phyloP scores from a whole-genome alignment of 2,797 vertebrate genomes.

The Cyprinella venusta region DNA sequence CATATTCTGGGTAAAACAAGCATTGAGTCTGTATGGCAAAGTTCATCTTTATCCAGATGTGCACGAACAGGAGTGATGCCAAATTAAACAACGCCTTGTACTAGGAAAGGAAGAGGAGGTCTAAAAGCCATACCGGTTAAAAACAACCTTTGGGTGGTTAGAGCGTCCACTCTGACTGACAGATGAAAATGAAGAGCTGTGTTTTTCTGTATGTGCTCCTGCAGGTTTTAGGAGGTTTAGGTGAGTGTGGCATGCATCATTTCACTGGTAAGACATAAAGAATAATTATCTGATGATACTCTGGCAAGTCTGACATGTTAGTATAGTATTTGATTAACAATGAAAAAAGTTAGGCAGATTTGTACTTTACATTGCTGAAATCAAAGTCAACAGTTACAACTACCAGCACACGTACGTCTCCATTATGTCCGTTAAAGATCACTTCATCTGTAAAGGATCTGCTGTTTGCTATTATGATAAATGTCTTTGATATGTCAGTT shows the following conservation, averaged over 20 bases:
- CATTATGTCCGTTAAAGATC: background rate
- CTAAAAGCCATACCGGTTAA: conserved; percentile 30
- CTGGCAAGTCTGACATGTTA: background rate
- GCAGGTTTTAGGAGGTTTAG: conserved; percentile 64
- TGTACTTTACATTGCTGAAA: background rate
- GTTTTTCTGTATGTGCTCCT: conserved; percentile 63
- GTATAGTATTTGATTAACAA: background rate
- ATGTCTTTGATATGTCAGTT: background rate
- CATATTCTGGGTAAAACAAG: conserved; percentile 26
- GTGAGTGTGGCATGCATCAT: conserved; percentile 58
- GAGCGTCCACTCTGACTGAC: conserved; percentile 20
- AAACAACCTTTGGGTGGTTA: background rate
- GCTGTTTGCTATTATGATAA: background rate
- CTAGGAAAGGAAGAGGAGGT: conserved; percentile 34
- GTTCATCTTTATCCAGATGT: conserved; percentile 12
- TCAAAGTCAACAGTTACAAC: background rate
- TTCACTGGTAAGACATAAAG: background rate
- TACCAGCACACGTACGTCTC: background rate
- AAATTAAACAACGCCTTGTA: conserved; percentile 53
- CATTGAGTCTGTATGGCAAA: background rate
- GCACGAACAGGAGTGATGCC: conserved; percentile 31
- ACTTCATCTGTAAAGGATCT: background rate
- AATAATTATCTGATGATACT: background rate
- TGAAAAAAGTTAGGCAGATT: background rate
- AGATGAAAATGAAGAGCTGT: conserved; percentile 63